Evolutionary conservation across 2,113 vertebrate species (phyloP).

Genomic region (Catagonus wagneri): DNA sequence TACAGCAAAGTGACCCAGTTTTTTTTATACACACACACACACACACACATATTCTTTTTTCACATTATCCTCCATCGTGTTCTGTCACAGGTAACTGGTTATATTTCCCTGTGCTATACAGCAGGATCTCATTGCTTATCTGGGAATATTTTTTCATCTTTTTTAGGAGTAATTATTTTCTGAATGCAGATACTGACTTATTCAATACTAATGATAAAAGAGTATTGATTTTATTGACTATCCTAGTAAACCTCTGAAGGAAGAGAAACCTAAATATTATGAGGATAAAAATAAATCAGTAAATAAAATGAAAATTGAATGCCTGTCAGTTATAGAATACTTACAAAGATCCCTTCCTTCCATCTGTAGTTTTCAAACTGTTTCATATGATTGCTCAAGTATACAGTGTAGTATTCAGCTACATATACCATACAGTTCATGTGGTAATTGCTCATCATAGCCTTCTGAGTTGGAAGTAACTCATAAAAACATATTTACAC

Average conservation of each 20-base stretch:
- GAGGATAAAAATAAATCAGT: not conserved
- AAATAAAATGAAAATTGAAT: not conserved
- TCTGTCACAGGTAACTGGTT: too few species aligned
- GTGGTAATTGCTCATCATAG: too few species aligned
- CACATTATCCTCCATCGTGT: too few species aligned
- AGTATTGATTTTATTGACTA: not conserved
- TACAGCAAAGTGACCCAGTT: too few species aligned
- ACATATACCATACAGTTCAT: not conserved
- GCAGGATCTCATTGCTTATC: too few species aligned
- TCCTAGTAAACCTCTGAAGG: not conserved
- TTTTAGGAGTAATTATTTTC: not conserved
- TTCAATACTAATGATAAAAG: not conserved
- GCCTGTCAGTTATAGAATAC: not conserved
- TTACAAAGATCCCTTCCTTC: not conserved
- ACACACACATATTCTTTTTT: too few species aligned
- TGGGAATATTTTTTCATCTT: not conserved
- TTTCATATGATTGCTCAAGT: not conserved
- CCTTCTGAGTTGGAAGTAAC: constrained; percentile 24
- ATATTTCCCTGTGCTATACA: too few species aligned
- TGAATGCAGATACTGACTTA: not conserved
- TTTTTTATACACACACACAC: too few species aligned
- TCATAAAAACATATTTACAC: constrained; percentile 44
- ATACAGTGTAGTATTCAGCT: not conserved
- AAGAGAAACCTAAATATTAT: not conserved
- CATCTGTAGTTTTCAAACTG: not conserved